Evolutionary conservation across 2,888 invertebrate genomes (phyloP), one percentile per base, ranked within the genome.

Genomic region (Metalampra italica): DNA sequence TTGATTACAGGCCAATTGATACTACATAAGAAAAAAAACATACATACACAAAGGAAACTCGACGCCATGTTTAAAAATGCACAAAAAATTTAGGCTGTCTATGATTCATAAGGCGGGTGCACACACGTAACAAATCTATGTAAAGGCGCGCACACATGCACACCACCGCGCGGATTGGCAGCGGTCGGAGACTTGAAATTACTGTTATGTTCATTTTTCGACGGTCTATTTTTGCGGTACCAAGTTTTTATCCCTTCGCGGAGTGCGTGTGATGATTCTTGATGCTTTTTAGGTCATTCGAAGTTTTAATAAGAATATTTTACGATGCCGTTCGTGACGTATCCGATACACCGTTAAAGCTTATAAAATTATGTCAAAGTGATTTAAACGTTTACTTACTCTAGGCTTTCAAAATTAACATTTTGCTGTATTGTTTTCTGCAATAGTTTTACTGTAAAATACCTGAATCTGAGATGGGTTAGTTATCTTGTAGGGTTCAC

Each of bases 211-310:
- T 55, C 45, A 57, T 56, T 59, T 59, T 59, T 59, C 52, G 50
- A 32, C 73, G 68, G 68, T 84, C 88, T 89, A 86, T 88, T 89
- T 88, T 88, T 86, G 84, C 66, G 64, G 68, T 74, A 67, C 65
- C 64, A 64, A 80, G 79, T 87, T 88, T 89, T 89, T 88, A 82
- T 82, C 70, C 78, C 69, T 71, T 62, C 50, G 49, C 15, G 64
- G n/a, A 68, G 54, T 29, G 43, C 32, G 66, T n/a, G 9, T 37
- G 47, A 52, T 11, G 0, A n/a, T 37, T 71, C 45, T 86, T 88
- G 81, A 71, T 82, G 73, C 68, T 84, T 79, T 73, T 61, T 72
- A 58, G 68, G 68, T 71, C 62, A 67, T 29, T 39, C 3, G 22
- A 22, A 22, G 22, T 22, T 22, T 22, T 32, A 14, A 39, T 53